Evolutionary conservation across 2,797 vertebrate genomes (phyloP).

Genomic region (Galago senegalensis): DNA sequence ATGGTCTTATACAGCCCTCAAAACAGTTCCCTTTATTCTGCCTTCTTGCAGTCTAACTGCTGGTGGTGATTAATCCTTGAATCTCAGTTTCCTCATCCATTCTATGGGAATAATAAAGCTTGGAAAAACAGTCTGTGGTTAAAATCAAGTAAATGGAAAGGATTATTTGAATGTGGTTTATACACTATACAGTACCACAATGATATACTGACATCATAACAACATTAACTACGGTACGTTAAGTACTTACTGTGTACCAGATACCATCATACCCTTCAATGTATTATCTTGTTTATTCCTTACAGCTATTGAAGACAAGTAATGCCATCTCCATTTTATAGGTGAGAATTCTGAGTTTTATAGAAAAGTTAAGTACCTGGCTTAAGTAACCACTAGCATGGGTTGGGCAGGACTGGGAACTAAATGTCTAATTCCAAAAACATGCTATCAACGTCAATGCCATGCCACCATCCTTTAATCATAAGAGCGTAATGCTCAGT

Average conservation of each 20-base stretch:
- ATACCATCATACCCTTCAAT: background rate
- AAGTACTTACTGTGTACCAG: background rate
- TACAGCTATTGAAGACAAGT: background rate
- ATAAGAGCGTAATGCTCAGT: background rate
- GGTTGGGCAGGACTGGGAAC: background rate
- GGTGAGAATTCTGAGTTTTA: background rate
- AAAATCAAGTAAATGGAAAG: background rate
- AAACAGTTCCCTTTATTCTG: background rate
- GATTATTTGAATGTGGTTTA: background rate
- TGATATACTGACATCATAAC: background rate
- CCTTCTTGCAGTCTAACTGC: background rate
- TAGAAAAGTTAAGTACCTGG: background rate
- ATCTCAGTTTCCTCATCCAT: background rate
- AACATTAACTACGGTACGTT: background rate
- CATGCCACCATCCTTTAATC: background rate
- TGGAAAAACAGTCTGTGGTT: background rate
- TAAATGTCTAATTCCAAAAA: background rate
- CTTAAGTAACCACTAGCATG: background rate
- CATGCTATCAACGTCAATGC: background rate
- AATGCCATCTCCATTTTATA: background rate
- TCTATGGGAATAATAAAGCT: background rate
- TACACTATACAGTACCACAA: slow-evolving; percentile 1
- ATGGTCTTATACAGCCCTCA: background rate
- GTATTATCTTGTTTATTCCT: background rate
- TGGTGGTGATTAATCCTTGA: background rate